Conservation (phyloP, 2,113 vertebrate species). For the human region DNA sequence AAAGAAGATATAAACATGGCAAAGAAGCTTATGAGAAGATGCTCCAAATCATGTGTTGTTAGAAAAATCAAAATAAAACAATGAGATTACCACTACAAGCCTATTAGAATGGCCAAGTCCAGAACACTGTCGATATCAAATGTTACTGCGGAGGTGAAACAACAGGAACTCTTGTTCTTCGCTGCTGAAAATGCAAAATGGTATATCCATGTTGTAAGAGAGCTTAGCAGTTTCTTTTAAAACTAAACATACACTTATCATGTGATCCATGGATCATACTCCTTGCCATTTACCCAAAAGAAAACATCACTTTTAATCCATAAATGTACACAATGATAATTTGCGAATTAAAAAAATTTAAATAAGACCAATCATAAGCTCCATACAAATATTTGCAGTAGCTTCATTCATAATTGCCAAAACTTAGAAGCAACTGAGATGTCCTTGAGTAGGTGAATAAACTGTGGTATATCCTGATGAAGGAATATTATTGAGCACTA, state of each 20-base stretch:
- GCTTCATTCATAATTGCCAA: background rate
- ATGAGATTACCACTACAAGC: background rate
- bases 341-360: background rate
- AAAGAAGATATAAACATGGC: background rate
- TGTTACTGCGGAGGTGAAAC: background rate
- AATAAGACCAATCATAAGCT: background rate
- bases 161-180: background rate
- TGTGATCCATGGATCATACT: background rate
- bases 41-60: background rate
- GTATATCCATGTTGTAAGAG: background rate
- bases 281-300: background rate
- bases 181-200: background rate
- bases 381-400: background rate
- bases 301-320: background rate
- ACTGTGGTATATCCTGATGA: background rate
- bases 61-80: background rate
- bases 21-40: background rate
- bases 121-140: background rate
- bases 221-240: background rate
- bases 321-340: background rate
- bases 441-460: background rate
- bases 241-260: background rate
- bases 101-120: background rate
- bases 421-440: background rate
- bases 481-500: background rate